A percentile compares a stretch with the other conserved stretches of the same genome.
Evolutionary conservation across 2,113 vertebrate genomes (phyloP).

Genomic region (Micromys minutus): DNA sequence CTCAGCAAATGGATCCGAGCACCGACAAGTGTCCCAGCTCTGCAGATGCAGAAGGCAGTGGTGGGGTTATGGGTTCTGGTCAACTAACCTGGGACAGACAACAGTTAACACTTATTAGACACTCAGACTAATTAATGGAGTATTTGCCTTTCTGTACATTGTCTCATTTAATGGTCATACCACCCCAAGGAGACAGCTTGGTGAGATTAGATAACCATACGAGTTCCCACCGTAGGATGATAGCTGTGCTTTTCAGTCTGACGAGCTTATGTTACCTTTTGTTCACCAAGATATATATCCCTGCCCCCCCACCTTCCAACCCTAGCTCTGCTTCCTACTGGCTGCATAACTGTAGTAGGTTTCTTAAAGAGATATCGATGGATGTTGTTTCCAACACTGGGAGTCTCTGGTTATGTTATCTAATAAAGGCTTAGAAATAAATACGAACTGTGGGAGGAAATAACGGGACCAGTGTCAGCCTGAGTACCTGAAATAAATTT

Average conservation of each 20-base stretch:
- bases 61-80: not conserved
- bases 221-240: not conserved
- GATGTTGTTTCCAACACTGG: not conserved
- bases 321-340: not conserved
- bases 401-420: not conserved
- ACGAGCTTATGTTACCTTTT: not conserved
- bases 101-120: not conserved
- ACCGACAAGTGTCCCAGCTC: not conserved
- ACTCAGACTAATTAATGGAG: not conserved
- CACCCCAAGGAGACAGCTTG: not conserved
- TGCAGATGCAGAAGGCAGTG: not conserved
- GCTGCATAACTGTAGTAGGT: not conserved
- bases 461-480: not conserved
- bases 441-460: not conserved
- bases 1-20: not conserved
- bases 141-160: not conserved
- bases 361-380: not conserved
- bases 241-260: not conserved
- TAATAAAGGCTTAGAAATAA: not conserved
- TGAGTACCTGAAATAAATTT: not conserved
- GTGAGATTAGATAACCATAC: not conserved
- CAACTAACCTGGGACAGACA: not conserved
- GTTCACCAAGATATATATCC: not conserved
- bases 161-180: not conserved
- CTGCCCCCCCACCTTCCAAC: not conserved